Conservation (phyloP, 2,888 invertebrate species). For the Alentia gelatinosa region DNA sequence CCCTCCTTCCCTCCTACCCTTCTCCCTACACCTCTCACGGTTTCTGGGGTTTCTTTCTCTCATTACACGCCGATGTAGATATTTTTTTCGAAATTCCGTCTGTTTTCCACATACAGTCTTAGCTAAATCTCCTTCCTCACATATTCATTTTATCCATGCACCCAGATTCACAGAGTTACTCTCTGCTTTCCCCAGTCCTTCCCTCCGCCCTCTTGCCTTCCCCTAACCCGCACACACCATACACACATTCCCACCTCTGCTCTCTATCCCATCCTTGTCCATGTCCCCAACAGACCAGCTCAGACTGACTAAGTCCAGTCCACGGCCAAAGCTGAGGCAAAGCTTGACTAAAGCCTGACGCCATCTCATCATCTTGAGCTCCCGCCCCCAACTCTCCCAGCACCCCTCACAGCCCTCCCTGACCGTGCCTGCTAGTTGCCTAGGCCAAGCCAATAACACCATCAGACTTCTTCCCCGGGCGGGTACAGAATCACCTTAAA, state of each 20-base stretch:
- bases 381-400: not conserved
- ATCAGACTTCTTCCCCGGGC: not conserved
- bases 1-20: not conserved
- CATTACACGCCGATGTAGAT: too few relatives aligned
- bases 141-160: not conserved
- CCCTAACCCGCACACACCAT: not conserved
- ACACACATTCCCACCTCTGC: not conserved
- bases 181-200: not conserved
- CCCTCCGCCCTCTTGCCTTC: not conserved
- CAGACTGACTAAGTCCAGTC: not conserved
- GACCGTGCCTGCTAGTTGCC: not conserved
- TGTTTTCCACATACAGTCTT: too few relatives aligned
- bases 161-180: not conserved
- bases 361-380: not conserved
- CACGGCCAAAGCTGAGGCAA: too few relatives aligned
- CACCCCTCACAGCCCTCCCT: not conserved
- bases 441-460: not conserved
- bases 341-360: constrained; percentile 1
- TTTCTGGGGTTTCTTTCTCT: too few relatives aligned
- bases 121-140: too few relatives aligned
- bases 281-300: not conserved
- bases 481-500: not conserved
- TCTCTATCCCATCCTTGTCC: not conserved
- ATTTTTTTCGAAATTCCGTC: too few relatives aligned
- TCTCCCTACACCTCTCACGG: not conserved